phyloP scores from a whole-genome alignment of 2,797 vertebrate species.

The Gymnodraco acuticeps region DNA sequence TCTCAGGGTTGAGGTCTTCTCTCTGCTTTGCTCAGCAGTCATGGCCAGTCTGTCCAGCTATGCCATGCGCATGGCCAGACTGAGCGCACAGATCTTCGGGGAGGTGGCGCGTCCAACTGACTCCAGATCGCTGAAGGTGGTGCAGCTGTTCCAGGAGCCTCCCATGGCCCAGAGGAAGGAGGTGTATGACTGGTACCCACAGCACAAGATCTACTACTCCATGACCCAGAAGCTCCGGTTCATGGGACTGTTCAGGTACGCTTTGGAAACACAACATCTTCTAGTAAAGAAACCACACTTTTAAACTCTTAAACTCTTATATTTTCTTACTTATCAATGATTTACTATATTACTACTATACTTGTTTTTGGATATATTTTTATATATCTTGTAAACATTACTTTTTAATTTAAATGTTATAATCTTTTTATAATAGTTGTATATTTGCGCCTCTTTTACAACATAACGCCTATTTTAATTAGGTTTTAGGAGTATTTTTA shows the following conservation, averaged over 20 bases:
- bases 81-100: slow-evolving; percentile 93
- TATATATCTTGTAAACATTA: too few relatives aligned
- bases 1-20: neutral
- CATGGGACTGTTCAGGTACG: slow-evolving; percentile 94
- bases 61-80: slow-evolving; percentile 89
- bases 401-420: too few relatives aligned
- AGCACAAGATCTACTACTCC: slow-evolving; percentile 89
- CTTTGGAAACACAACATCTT: too few relatives aligned
- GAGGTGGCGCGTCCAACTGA: slow-evolving; percentile 90
- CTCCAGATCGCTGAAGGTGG: slow-evolving; percentile 92
- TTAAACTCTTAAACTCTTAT: too few relatives aligned
- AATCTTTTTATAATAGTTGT: too few relatives aligned
- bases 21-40: slow-evolving; percentile 10
- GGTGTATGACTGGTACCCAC: slow-evolving; percentile 94
- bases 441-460: too few relatives aligned
- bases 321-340: too few relatives aligned
- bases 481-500: too few relatives aligned
- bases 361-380: too few relatives aligned
- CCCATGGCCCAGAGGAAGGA: slow-evolving; percentile 89
- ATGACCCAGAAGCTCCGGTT: slow-evolving; percentile 91
- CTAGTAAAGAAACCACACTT: too few relatives aligned
- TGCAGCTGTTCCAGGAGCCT: slow-evolving; percentile 90
- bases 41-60: slow-evolving; percentile 88
- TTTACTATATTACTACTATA: too few relatives aligned
- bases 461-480: too few relatives aligned